A percentile compares a stretch with the other conserved stretches of the same genome.
Conservation (phyloP, 2,797 vertebrate genomes). For the Anabas testudineus region DNA sequence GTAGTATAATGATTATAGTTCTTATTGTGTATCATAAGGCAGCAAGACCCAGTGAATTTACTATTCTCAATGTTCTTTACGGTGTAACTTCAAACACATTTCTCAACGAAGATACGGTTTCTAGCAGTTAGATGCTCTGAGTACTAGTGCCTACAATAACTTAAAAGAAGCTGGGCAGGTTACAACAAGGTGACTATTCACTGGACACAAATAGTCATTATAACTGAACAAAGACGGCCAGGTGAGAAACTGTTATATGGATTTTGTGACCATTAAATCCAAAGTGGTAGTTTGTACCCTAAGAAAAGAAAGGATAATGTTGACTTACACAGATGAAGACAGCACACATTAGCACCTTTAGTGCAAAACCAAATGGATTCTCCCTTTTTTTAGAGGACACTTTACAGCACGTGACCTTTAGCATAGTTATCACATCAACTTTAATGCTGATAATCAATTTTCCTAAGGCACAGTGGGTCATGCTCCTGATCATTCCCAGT, state of each 20-base stretch:
- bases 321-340: conserved; percentile 17
- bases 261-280: conserved; percentile 21
- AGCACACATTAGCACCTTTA: conserved; percentile 2
- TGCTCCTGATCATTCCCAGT: conserved; percentile 35
- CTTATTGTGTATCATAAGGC: conserved; percentile 15
- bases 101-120: conserved; percentile 34
- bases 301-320: conserved; percentile 18
- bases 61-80: conserved; percentile 3
- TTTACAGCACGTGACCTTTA: conserved; percentile 68
- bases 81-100: conserved; percentile 30
- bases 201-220: conserved; percentile 47
- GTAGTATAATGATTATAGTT: conserved; percentile 21
- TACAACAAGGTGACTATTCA: conserved; percentile 47
- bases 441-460: conserved; percentile 70
- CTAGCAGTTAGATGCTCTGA: conserved; percentile 20
- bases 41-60: conserved; percentile 5
- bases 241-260: conserved; percentile 29
- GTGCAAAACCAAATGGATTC: conserved; percentile 4
- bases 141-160: conserved; percentile 11
- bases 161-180: conserved; percentile 37
- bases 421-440: conserved; percentile 70
- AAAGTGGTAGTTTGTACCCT: conserved; percentile 11
- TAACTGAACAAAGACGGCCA: conserved; percentile 45
- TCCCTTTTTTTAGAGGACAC: conserved; percentile 38
- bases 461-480: conserved; percentile 40